phyloP scores from a whole-genome alignment of 2,888 invertebrate genomes.

The Caenorhabditis wallacei region DNA sequence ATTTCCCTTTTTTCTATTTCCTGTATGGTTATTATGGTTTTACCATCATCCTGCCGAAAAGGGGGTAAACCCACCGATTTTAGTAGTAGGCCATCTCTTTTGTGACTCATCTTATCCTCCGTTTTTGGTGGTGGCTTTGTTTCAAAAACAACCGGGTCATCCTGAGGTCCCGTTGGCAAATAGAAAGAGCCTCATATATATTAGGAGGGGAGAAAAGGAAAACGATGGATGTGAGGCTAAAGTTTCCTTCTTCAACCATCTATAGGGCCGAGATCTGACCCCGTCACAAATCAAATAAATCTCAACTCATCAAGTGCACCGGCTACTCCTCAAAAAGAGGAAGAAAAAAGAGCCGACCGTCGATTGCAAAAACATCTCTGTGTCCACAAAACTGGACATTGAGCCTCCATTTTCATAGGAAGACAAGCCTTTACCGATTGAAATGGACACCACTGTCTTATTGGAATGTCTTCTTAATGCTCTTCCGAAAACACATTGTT shows the following conservation, averaged over 20 bases:
- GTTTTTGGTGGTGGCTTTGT: not conserved
- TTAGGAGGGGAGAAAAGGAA: conserved; percentile 13
- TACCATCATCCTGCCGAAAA: conserved; percentile 55
- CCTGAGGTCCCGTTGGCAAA: conserved; percentile 32
- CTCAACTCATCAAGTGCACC: conserved; percentile 59
- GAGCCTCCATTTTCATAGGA: conserved; percentile 7
- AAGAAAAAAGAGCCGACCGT: conserved; percentile 29
- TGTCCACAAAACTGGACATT: conserved; percentile 42
- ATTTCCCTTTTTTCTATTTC: conserved; percentile 12
- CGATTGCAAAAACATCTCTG: conserved; percentile 47
- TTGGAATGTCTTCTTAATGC: conserved; percentile 28
- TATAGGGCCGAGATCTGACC: conserved; percentile 30
- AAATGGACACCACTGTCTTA: conserved; percentile 60
- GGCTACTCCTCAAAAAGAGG: conserved; percentile 39
- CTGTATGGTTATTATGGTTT: conserved; percentile 55
- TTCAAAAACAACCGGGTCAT: conserved; percentile 43
- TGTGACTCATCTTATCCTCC: conserved; percentile 37
- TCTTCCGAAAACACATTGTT: conserved; percentile 30
- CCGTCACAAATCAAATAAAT: conserved; percentile 54
- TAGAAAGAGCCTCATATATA: conserved; percentile 43
- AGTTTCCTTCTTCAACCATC: conserved; percentile 34
- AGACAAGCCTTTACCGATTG: conserved; percentile 10
- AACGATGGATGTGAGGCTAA: conserved; percentile 15
- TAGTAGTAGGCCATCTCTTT: conserved; percentile 12
- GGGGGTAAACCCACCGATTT: conserved; percentile 31